Evolutionary conservation across 1,140 invertebrate species (phyloP).

Genomic region (Drosophila elegans): DNA sequence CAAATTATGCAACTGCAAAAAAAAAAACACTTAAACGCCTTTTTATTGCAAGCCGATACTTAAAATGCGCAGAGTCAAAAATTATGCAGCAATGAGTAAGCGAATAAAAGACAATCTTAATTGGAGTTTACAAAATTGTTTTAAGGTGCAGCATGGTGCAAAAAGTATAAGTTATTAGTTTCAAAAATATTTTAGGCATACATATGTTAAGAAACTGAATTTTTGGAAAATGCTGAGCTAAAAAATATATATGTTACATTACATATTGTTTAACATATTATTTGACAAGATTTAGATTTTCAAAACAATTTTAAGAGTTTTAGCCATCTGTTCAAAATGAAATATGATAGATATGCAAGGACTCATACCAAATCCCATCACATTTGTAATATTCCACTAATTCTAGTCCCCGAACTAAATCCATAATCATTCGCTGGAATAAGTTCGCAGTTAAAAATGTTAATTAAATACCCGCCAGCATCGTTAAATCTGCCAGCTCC

Average conservation of each 20-base stretch:
- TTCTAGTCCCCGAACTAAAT: background rate
- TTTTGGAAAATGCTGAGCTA: too few species aligned
- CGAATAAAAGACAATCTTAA: too few species aligned
- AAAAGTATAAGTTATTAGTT: too few species aligned
- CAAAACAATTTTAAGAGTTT: too few species aligned
- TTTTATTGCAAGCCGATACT: conserved; percentile 13
- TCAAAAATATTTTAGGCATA: too few species aligned
- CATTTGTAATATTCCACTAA: background rate
- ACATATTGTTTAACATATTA: too few species aligned
- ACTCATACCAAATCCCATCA: background rate
- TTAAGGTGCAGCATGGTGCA: background rate
- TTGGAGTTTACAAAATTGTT: background rate
- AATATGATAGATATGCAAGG: background rate
- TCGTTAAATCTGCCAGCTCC: conserved; percentile 22
- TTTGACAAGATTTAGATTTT: too few species aligned
- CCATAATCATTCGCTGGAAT: conserved; percentile 23
- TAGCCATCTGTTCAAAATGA: too few species aligned
- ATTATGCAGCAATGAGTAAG: too few species aligned
- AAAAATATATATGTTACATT: too few species aligned
- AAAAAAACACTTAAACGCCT: conserved; percentile 23
- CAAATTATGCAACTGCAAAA: conserved; percentile 32
- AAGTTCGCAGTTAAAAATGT: conserved; percentile 39
- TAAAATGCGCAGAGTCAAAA: conserved; percentile 5
- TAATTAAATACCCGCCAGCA: conserved; percentile 43
- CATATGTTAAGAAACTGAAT: too few species aligned